These are phyloP conservation scores for Lithobates pipiens DNA, from an alignment of 2,797 vertebrate genomes.

Conservation along the genomic window DNA sequence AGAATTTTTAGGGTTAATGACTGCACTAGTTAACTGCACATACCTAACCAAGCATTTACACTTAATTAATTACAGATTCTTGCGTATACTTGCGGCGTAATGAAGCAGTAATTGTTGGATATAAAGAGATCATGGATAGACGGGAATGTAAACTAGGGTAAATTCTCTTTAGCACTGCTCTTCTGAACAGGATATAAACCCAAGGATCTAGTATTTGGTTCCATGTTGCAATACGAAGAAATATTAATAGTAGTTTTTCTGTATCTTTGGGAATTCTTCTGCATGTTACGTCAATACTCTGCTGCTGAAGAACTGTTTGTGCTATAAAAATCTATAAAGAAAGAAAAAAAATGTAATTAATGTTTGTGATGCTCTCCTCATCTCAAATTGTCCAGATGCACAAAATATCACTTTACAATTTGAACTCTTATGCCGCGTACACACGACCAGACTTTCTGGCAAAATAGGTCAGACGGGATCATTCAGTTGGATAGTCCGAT, in stretches of 20 bases:
- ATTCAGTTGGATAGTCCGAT: too few relatives aligned
- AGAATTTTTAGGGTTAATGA: too few relatives aligned
- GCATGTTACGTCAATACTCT: rapidly evolving
- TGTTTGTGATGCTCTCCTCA: background rate
- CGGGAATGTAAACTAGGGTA: slow-evolving; percentile 77
- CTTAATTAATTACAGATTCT: slow-evolving; percentile 16
- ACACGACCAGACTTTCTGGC: too few relatives aligned
- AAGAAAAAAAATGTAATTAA: background rate
- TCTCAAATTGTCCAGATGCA: too few relatives aligned
- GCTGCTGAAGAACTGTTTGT: slow-evolving; percentile 76
- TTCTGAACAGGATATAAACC: slow-evolving; percentile 95
- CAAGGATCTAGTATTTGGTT: slow-evolving; percentile 98
- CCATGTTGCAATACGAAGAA: slow-evolving; percentile 90
- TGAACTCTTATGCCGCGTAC: too few relatives aligned
- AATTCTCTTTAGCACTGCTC: slow-evolving; percentile 83
- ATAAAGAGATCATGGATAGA: slow-evolving; percentile 75
- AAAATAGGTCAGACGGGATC: too few relatives aligned
- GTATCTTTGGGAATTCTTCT: slow-evolving; percentile 61
- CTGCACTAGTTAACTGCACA: too few relatives aligned
- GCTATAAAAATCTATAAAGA: slow-evolving; percentile 85
- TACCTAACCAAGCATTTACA: too few relatives aligned
- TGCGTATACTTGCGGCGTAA: slow-evolving; percentile 74
- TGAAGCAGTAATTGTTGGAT: slow-evolving; percentile 74
- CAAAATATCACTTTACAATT: too few relatives aligned
- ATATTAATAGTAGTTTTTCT: slow-evolving; percentile 80